Percentiles rank a stretch among this genome's conserved stretches.
phyloP scores from a whole-genome alignment of 2,888 invertebrate genomes.

The Lutraria lutraria region DNA sequence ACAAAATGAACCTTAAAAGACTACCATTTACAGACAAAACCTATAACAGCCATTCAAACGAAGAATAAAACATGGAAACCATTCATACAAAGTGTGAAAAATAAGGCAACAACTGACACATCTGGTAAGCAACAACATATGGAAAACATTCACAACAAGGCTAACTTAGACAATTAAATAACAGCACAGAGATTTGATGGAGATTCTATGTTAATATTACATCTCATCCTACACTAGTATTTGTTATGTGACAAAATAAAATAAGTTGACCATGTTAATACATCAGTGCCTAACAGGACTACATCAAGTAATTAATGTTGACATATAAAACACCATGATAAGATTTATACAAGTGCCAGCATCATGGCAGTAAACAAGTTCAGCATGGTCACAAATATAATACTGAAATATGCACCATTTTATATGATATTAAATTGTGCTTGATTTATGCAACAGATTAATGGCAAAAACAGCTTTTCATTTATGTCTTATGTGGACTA shows the following conservation, averaged over 20 bases:
- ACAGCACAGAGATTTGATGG: background rate
- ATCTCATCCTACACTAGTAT: background rate
- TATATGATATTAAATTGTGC: background rate
- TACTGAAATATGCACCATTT: background rate
- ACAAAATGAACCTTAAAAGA: too few relatives aligned
- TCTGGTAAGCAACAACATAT: background rate
- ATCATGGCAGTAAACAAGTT: constrained; percentile 15
- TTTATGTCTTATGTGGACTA: background rate
- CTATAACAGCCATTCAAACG: too few relatives aligned
- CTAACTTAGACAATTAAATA: too few relatives aligned
- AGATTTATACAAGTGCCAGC: background rate
- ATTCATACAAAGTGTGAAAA: background rate
- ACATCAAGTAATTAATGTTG: background rate
- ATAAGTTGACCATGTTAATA: constrained; percentile 6
- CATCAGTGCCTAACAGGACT: constrained; percentile 17
- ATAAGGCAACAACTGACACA: background rate
- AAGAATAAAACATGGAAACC: too few relatives aligned
- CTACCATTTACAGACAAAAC: too few relatives aligned
- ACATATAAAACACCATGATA: background rate
- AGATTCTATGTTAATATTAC: background rate
- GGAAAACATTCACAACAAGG: background rate
- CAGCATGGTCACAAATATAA: background rate
- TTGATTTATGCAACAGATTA: background rate
- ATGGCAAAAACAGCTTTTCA: background rate
- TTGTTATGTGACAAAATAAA: background rate